Base-by-base conservation (phyloP, 1,140 invertebrate species). In the Cryptotermes secundus region DNA sequence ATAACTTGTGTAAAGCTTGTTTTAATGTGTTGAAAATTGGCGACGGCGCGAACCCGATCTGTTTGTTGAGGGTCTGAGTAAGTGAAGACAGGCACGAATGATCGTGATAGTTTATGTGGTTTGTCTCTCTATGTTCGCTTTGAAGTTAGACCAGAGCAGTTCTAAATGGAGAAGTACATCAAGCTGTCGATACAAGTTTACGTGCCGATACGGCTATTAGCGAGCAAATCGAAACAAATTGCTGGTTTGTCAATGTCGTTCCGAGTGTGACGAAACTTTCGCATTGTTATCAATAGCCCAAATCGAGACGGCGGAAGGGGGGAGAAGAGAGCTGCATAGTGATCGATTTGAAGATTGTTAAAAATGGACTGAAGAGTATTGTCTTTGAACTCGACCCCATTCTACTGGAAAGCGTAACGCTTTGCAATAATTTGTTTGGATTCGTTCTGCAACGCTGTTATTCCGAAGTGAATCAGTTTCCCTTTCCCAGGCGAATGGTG, bases 401-500 rank as follows among this genome's bases (percentile, higher is more conserved):
- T 72, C 59, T 72, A 31, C 59, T 72, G 59, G 59, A 72, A 72
- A 72, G 59, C 59, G 59, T 72, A 72, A 72, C 59, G n/a, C n/a
- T 72, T 72, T 31, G n/a, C 59, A 7, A 12, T 72, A n/a, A 72
- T 72, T 72, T 72, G 59, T 26, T 72, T 31, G 59, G 59, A 72
- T n/a, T 72, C n/a, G 59, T 72, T n/a, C 53, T 42, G 45, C 19
- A 49, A 49, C 45, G 45, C 45, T 22, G 45, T 49, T 16, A 22
- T 12, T 49, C 45, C 22, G 38, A 49, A 72, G n/a, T 31, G 26
- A 72, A 14, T 31, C n/a, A 31, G 59, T 72, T 72, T 72, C 59
- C 59, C 59, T 81, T 45, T 81, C 80, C 80, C n/a, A 81, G 22
- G 3, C 26, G 26, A 31, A 31, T 81, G 84, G 83, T 84, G 84